A percentile compares a stretch with the other conserved stretches of the same genome.
These are phyloP conservation scores for Encarsia formosa DNA, from an alignment of 2,888 invertebrate species.

Conservation along the genomic window DNA sequence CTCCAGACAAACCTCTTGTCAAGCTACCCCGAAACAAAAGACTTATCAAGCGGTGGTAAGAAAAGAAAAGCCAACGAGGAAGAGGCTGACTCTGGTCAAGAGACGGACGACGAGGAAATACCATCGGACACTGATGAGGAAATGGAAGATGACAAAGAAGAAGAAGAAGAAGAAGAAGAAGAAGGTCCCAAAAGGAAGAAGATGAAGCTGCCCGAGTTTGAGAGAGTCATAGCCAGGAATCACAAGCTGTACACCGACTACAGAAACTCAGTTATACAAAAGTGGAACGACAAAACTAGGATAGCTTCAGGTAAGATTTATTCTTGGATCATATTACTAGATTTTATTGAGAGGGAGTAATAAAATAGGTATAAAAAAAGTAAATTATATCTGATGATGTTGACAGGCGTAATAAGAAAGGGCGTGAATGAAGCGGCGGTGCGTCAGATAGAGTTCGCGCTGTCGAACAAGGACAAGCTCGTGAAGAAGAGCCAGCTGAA, in stretches of 20 bases:
- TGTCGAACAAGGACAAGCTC: slow-evolving; percentile 73
- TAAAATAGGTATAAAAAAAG: too few species aligned
- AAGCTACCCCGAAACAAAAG: slow-evolving; percentile 68
- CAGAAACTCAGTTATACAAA: slow-evolving; percentile 78
- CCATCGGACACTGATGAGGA: slow-evolving; percentile 45
- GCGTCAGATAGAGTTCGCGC: slow-evolving; percentile 80
- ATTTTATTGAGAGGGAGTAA: too few species aligned
- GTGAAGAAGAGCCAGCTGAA: slow-evolving; percentile 76
- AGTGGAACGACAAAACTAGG: slow-evolving; percentile 93
- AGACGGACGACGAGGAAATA: slow-evolving; percentile 59
- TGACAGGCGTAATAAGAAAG: slow-evolving; percentile 62
- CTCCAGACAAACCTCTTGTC: slow-evolving; percentile 61
- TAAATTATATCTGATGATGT: too few species aligned
- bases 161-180: slow-evolving; percentile 21
- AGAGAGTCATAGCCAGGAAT: slow-evolving; percentile 55
- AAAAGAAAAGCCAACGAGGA: slow-evolving; percentile 44
- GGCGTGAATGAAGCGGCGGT: slow-evolving; percentile 62
- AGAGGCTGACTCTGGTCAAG: slow-evolving; percentile 56
- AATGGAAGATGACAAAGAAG: slow-evolving; percentile 25
- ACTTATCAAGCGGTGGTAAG: slow-evolving; percentile 39
- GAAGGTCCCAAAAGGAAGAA: slow-evolving; percentile 49
- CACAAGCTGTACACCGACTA: slow-evolving; percentile 64
- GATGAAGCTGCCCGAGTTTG: slow-evolving; percentile 60
- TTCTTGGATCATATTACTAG: too few species aligned
- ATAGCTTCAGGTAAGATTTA: too few species aligned